Evolutionary conservation across 2,113 vertebrate species (phyloP).

Genomic region (Triplophysa dalaica): DNA sequence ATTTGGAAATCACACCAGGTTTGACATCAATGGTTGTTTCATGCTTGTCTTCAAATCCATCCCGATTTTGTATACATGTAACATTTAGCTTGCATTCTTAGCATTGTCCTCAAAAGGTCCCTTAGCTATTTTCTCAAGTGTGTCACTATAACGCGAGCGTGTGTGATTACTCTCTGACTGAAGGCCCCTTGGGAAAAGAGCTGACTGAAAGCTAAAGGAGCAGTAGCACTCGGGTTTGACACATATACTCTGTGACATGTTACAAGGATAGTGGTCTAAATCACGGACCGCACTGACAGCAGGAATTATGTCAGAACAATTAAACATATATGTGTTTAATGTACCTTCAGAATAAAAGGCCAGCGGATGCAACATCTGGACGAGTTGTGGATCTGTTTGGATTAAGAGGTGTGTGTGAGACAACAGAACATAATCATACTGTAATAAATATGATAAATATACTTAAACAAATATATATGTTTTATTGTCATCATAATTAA

Average conservation of each 20-base stretch:
- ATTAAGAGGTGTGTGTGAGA: background rate
- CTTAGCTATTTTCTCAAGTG: background rate
- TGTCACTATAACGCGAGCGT: background rate
- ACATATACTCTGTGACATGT: slow-evolving; percentile 31
- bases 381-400: too few relatives aligned
- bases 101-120: background rate
- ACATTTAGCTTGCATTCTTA: background rate
- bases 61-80: background rate
- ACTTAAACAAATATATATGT: too few relatives aligned
- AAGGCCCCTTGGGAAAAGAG: slow-evolving; percentile 34
- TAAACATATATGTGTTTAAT: slow-evolving; percentile 3
- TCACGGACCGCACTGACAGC: slow-evolving; percentile 5
- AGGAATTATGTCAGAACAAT: background rate
- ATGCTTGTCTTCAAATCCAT: background rate
- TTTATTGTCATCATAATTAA: too few relatives aligned
- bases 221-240: slow-evolving; percentile 45
- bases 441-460: too few relatives aligned
- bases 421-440: too few relatives aligned
- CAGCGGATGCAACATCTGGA: background rate
- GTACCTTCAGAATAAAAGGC: background rate
- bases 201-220: slow-evolving; percentile 44
- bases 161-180: slow-evolving; percentile 20
- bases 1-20: too few relatives aligned
- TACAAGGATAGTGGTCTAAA: slow-evolving; percentile 42
- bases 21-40: background rate